Evolutionary conservation across 2,888 invertebrate genomes (phyloP).

Genomic region (Tuberolachnus salignus): DNA sequence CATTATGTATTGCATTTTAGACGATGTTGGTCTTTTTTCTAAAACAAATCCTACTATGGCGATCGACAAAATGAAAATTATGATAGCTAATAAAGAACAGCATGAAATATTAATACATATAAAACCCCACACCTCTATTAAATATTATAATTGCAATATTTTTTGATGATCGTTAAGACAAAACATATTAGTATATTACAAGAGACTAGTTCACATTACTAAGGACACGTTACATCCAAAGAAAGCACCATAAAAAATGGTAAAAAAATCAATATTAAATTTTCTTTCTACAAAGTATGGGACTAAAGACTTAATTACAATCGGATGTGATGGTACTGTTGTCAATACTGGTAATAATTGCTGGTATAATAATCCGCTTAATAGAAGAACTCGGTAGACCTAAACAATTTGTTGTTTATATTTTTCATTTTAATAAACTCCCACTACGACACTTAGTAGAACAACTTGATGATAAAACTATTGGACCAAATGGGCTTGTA

Average conservation of each 20-base stretch:
- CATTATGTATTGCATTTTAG: too few species aligned
- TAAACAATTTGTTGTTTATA: neutral
- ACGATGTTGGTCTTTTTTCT: too few species aligned
- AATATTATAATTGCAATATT: neutral
- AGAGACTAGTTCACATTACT: neutral
- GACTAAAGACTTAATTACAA: too few species aligned
- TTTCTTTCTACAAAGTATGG: neutral
- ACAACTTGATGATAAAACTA: neutral
- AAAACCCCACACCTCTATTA: too few species aligned
- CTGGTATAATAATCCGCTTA: neutral
- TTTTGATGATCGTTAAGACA: neutral
- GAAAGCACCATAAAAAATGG: neutral
- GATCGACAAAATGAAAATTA: too few species aligned
- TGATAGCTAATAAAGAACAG: too few species aligned
- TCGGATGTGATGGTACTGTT: constrained; percentile 1
- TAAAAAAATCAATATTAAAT: constrained; percentile 2
- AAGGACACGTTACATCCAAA: neutral
- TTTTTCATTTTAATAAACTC: neutral
- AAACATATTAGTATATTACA: constrained; percentile 1
- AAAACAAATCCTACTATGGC: too few species aligned
- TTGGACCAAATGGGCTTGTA: neutral
- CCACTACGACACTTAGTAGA: neutral
- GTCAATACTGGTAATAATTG: neutral
- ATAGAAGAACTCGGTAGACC: constrained; percentile 9
- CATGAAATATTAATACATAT: too few species aligned